phyloP scores from a whole-genome alignment of 2,797 vertebrate species.

The Pogonophryne albipinna region DNA sequence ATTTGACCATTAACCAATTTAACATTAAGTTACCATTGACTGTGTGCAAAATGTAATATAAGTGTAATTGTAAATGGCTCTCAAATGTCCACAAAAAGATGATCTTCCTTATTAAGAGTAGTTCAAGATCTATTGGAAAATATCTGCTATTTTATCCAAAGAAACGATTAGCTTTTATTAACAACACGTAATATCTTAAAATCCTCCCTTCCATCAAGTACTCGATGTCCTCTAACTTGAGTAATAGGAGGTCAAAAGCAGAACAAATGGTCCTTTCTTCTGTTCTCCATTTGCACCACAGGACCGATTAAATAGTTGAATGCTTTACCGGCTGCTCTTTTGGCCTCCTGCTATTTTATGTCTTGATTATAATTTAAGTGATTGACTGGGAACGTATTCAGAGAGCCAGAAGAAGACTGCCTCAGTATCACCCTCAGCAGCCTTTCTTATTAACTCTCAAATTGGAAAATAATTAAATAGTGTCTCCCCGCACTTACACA shows the following conservation, averaged over 20 bases:
- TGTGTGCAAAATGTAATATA: background rate
- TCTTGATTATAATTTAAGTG: background rate
- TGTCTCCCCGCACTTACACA: background rate
- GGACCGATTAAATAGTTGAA: background rate
- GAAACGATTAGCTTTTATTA: background rate
- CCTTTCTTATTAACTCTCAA: constrained; percentile 12
- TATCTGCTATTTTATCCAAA: background rate
- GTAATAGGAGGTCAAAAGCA: background rate
- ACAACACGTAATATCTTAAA: background rate
- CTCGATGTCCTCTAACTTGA: too few species aligned
- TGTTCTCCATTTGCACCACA: background rate
- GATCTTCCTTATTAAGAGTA: background rate
- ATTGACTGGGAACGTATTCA: constrained; percentile 6
- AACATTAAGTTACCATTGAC: background rate
- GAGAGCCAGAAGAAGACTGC: background rate
- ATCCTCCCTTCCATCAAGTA: too few species aligned
- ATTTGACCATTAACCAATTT: too few species aligned
- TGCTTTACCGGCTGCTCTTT: background rate
- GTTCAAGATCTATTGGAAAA: background rate
- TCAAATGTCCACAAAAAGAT: background rate
- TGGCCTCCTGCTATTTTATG: background rate
- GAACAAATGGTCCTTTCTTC: too few species aligned
- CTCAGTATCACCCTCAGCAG: background rate
- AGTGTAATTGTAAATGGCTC: background rate
- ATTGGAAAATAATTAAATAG: constrained; percentile 18